A percentile compares a stretch with the other conserved stretches of the same genome.
These are phyloP conservation scores for Philotrypesis tridentata DNA, from an alignment of 1,140 invertebrate species.

Conservation along the genomic window DNA sequence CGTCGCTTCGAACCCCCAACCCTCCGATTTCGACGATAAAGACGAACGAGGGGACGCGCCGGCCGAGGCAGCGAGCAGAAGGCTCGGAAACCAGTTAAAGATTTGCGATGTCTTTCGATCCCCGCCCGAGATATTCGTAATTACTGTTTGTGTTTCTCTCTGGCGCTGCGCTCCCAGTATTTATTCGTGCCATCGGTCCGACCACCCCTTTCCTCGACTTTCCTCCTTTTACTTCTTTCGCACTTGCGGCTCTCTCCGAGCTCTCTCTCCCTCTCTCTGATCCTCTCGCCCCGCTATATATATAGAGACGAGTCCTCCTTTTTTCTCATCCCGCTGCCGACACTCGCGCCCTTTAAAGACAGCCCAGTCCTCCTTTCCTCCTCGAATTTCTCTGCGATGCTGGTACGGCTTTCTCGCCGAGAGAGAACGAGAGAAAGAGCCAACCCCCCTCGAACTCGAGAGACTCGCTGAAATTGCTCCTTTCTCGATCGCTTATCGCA, in stretches of 20 bases:
- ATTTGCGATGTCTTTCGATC: conserved; percentile 74
- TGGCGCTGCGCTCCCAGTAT: conserved; percentile 57
- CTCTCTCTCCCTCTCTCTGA: too few relatives aligned
- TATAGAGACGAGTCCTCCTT: background rate
- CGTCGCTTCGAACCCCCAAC: conserved; percentile 49
- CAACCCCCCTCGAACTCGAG: conserved; percentile 1
- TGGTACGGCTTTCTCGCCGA: background rate
- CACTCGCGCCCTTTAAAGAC: conserved; percentile 48
- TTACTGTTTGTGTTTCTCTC: conserved; percentile 75
- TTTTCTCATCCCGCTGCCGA: conserved; percentile 21
- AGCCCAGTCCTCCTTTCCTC: background rate
- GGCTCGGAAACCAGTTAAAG: conserved; percentile 69
- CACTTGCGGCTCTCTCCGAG: conserved; percentile 28
- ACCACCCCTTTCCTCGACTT: conserved; percentile 35
- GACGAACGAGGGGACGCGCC: conserved; percentile 38
- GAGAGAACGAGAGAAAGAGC: background rate
- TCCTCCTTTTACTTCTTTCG: conserved; percentile 25
- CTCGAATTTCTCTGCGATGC: background rate
- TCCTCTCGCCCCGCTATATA: too few relatives aligned
- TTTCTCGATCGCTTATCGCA: conserved; percentile 43
- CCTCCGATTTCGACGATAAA: conserved; percentile 53
- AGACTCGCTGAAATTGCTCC: conserved; percentile 40
- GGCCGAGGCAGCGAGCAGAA: conserved; percentile 58
- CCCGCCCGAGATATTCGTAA: conserved; percentile 72
- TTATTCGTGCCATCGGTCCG: conserved; percentile 52